phyloP scores from a whole-genome alignment of 2,797 vertebrate genomes.

The Acanthiza pusilla region DNA sequence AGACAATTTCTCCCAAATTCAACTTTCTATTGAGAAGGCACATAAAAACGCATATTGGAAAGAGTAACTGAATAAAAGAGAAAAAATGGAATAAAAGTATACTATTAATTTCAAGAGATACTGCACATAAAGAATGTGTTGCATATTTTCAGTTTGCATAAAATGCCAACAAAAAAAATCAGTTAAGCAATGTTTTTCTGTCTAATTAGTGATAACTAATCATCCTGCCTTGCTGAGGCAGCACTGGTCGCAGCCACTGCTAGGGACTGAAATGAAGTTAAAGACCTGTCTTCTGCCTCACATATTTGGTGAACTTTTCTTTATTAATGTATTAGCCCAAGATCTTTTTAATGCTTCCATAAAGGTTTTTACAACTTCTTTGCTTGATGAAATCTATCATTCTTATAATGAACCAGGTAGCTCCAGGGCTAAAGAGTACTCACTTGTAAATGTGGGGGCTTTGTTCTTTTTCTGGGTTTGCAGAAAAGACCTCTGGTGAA shows the following conservation, averaged over 20 bases:
- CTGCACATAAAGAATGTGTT: neutral
- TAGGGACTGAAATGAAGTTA: neutral
- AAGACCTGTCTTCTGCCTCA: neutral
- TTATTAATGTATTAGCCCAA: neutral
- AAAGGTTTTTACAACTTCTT: constrained; percentile 29
- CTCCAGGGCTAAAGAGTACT: neutral
- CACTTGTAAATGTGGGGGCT: neutral
- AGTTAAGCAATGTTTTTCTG: neutral
- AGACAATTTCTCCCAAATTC: neutral
- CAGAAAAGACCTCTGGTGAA: neutral
- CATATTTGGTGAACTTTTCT: neutral
- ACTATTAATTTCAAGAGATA: neutral
- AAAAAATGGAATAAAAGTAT: neutral
- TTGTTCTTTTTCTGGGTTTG: neutral
- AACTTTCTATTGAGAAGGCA: neutral
- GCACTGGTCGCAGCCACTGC: neutral
- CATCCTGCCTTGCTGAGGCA: neutral
- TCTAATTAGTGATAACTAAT: neutral
- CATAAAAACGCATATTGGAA: neutral
- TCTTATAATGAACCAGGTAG: neutral
- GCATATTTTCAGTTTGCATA: neutral
- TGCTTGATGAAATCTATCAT: neutral
- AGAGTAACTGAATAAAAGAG: neutral
- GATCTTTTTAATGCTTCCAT: constrained; percentile 15
- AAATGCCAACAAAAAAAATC: neutral